Evolutionary conservation across 2,797 vertebrate species (phyloP).

Genomic region (Sebastes kiyomatsui): DNA sequence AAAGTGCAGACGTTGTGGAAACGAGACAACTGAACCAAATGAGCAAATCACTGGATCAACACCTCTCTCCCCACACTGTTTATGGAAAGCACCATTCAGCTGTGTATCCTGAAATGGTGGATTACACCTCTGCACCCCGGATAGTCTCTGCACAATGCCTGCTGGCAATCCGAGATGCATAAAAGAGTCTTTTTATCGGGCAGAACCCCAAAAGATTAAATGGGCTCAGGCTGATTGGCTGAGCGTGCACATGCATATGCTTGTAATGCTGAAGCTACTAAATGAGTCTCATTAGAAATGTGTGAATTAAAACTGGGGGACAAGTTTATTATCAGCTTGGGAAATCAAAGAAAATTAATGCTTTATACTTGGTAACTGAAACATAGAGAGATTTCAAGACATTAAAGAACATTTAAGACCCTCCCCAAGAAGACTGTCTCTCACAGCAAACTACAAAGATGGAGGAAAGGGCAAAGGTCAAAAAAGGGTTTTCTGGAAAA

Average conservation of each 20-base stretch:
- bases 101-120: not conserved
- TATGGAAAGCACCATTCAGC: not conserved
- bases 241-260: not conserved
- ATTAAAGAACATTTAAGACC: not conserved
- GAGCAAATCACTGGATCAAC: conserved; percentile 31
- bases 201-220: conserved; percentile 8
- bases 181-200: not conserved
- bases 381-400: not conserved
- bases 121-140: not conserved
- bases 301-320: conserved; percentile 35
- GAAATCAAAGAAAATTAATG: conserved; percentile 10
- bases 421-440: not conserved
- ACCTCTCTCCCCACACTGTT: not conserved
- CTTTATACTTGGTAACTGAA: not conserved
- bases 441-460: not conserved
- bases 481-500: not conserved
- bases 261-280: conserved; percentile 15
- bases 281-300: conserved; percentile 25
- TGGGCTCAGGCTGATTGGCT: conserved; percentile 17
- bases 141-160: conserved; percentile 5
- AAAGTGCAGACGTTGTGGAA: conserved; percentile 27
- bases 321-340: conserved; percentile 20
- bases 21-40: conserved; percentile 33
- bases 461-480: not conserved
- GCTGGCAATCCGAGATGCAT: not conserved